These are phyloP conservation scores for Belgica antarctica DNA, from an alignment of 2,888 invertebrate species.

Conservation along the genomic window DNA sequence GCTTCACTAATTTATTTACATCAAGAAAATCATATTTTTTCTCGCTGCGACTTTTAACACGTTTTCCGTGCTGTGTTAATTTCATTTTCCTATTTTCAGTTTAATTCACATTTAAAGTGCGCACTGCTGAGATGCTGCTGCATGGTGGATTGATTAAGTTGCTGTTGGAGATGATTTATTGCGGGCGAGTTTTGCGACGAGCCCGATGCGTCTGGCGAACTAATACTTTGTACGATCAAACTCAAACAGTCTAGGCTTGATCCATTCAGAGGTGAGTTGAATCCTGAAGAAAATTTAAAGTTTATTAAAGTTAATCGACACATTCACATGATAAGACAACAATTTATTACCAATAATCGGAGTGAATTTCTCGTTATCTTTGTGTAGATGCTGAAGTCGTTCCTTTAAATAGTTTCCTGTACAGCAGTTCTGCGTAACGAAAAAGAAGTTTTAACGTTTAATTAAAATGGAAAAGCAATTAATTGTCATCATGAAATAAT, in stretches of 20 bases:
- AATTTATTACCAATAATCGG: constrained; percentile 53
- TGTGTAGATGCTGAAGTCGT: constrained; percentile 52
- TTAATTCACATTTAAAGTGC: constrained; percentile 40
- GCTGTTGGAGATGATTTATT: constrained; percentile 23
- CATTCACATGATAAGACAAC: no score
- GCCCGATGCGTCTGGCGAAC: constrained; percentile 46
- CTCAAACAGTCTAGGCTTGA: constrained; percentile 68
- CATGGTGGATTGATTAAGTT: constrained; percentile 33
- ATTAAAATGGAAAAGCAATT: constrained; percentile 23
- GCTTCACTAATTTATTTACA: constrained; percentile 41
- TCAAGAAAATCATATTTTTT: constrained; percentile 28
- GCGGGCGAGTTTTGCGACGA: constrained; percentile 15
- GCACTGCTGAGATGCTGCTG: constrained; percentile 31
- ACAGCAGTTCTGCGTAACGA: constrained; percentile 51
- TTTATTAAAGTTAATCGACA: neutral
- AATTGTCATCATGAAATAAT: constrained; percentile 16
- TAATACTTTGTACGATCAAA: constrained; percentile 69
- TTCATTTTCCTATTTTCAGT: neutral
- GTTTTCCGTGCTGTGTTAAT: neutral
- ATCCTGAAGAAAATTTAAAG: constrained; percentile 52
- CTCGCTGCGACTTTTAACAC: neutral
- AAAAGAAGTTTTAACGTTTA: constrained; percentile 16
- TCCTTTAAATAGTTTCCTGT: constrained; percentile 54
- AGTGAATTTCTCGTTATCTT: constrained; percentile 52
- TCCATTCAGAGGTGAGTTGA: constrained; percentile 54